Evolutionary conservation across 2,888 invertebrate genomes (phyloP).

Genomic region (Sinhomidia bicolor): DNA sequence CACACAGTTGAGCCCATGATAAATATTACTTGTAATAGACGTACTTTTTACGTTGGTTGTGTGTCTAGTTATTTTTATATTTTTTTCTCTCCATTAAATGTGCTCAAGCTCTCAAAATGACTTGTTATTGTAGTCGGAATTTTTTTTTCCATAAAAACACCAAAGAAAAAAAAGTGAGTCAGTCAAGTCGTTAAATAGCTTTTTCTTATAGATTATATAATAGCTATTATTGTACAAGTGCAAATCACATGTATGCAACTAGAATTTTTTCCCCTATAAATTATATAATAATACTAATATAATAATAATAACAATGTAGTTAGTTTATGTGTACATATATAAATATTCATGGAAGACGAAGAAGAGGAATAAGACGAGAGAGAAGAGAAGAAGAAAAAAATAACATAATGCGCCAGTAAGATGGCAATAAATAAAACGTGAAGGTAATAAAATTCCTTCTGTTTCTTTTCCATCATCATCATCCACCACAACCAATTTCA

Average conservation of each 20-base stretch:
- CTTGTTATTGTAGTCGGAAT: slow-evolving; percentile 11
- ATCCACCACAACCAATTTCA: not conserved
- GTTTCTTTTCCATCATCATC: not conserved
- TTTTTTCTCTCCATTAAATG: slow-evolving; percentile 29
- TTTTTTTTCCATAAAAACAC: slow-evolving; percentile 34
- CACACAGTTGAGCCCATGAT: not conserved
- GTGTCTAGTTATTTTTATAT: not conserved
- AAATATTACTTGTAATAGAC: not conserved
- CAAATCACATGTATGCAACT: not conserved
- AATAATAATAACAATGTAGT: not conserved
- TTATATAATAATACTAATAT: not conserved
- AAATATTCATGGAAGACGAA: slow-evolving; percentile 3
- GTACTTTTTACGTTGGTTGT: not conserved
- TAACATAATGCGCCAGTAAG: slow-evolving; percentile 19
- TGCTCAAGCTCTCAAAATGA: slow-evolving; percentile 6
- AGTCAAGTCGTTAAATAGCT: slow-evolving; percentile 26
- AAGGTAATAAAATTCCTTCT: slow-evolving; percentile 63
- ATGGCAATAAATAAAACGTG: slow-evolving; percentile 66
- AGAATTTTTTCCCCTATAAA: not conserved
- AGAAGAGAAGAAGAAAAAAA: not conserved
- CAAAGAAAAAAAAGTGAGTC: slow-evolving; percentile 51
- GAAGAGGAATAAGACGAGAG: not conserved
- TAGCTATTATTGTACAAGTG: not conserved
- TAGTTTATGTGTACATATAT: not conserved
- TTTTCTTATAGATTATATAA: slow-evolving; percentile 30